phyloP scores from a whole-genome alignment of 2,113 vertebrate genomes.

The Hylia prasina region DNA sequence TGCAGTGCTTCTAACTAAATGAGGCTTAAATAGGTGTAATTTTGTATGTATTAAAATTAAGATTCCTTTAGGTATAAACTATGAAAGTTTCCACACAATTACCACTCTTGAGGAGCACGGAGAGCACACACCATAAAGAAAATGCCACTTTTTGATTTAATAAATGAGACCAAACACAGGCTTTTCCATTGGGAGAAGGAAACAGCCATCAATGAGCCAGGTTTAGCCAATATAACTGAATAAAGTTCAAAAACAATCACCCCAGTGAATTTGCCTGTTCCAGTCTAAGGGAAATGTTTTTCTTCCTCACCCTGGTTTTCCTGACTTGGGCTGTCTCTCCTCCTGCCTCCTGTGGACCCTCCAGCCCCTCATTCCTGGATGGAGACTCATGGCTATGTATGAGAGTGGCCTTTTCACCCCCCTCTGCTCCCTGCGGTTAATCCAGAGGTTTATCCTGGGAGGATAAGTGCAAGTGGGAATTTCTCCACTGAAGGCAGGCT shows the following conservation, averaged over 20 bases:
- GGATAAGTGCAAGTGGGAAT: background rate
- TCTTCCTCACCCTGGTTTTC: background rate
- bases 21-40: conserved; percentile 44
- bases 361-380: background rate
- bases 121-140: background rate
- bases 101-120: background rate
- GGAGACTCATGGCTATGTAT: background rate
- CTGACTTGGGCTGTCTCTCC: background rate
- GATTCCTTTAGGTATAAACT: conserved; percentile 16
- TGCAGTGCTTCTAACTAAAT: conserved; percentile 41
- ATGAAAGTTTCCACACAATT: conserved; percentile 16
- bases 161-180: background rate
- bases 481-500: fast-evolving
- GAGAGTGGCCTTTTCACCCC: background rate
- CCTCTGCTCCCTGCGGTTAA: background rate
- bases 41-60: conserved; percentile 55
- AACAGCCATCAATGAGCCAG: background rate
- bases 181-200: background rate
- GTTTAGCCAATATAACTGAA: background rate
- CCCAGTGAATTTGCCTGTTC: background rate
- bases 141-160: background rate
- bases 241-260: background rate
- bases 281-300: background rate
- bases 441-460: background rate
- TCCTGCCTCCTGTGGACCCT: background rate